Conservation (phyloP, 1,140 invertebrate genomes). For the Saxidomus purpurata region DNA sequence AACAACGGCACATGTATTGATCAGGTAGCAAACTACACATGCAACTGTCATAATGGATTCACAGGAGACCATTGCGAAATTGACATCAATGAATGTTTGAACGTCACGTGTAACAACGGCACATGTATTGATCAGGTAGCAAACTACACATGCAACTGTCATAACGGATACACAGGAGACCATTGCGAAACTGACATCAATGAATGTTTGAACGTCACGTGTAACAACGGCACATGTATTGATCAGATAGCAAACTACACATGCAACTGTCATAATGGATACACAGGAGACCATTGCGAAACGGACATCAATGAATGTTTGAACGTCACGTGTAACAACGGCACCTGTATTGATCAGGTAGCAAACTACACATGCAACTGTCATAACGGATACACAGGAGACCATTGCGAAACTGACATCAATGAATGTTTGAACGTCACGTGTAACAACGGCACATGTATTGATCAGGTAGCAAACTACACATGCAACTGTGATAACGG, state of each 20-base stretch:
- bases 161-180: conserved; percentile 42
- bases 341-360: neutral
- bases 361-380: conserved; percentile 13
- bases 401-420: neutral
- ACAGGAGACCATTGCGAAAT: conserved; percentile 52
- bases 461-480: neutral
- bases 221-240: neutral
- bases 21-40: neutral
- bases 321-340: neutral
- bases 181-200: conserved; percentile 44
- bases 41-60: conserved; percentile 80
- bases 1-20: neutral
- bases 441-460: neutral
- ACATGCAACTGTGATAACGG: conserved; percentile 79
- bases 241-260: conserved; percentile 3
- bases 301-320: conserved; percentile 16
- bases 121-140: neutral
- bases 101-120: neutral
- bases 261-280: neutral
- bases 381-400: neutral
- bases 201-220: neutral
- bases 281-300: neutral
- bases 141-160: conserved; percentile 7
- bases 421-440: neutral
- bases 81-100: neutral